These are phyloP conservation scores for Scaptomyza polygonia DNA, from an alignment of 2,888 invertebrate species.

Conservation along the genomic window DNA sequence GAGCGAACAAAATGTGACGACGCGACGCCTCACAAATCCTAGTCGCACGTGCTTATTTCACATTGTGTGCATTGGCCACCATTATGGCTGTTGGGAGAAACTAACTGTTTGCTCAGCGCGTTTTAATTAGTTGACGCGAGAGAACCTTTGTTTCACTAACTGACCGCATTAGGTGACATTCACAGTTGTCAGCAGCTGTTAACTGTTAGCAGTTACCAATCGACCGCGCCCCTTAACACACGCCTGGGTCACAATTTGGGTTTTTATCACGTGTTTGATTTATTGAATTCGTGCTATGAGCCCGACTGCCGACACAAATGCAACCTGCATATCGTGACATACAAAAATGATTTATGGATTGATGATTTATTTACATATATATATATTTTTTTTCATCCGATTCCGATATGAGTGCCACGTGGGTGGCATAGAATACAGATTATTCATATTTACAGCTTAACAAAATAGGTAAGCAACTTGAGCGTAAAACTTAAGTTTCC, in stretches of 20 bases:
- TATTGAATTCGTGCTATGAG: constrained; percentile 52
- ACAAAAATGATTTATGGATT: constrained; percentile 35
- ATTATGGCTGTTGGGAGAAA: constrained; percentile 9
- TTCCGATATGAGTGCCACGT: not conserved
- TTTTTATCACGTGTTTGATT: constrained; percentile 53
- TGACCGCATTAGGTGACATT: constrained; percentile 59
- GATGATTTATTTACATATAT: constrained; percentile 23
- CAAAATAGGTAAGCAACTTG: constrained; percentile 15
- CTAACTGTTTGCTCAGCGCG: constrained; percentile 57
- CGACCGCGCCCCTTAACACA: not conserved
- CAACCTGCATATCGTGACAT: constrained; percentile 45
- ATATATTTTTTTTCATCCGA: not conserved
- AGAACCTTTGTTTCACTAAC: constrained; percentile 70
- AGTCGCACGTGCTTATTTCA: constrained; percentile 61
- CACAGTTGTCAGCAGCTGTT: constrained; percentile 28
- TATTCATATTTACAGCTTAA: constrained; percentile 29
- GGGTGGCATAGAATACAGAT: constrained; percentile 2
- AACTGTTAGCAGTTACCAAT: constrained; percentile 19
- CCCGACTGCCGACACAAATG: constrained; percentile 21
- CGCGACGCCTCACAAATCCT: constrained; percentile 62
- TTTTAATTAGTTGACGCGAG: constrained; percentile 69
- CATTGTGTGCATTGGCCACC: constrained; percentile 3
- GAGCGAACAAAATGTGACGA: constrained; percentile 47
- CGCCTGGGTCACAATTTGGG: constrained; percentile 26
- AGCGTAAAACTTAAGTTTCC: constrained; percentile 4